Evolutionary conservation across 1,140 invertebrate species (phyloP), one percentile per base, ranked within the genome.

Genomic region (Phymorhynchus buccinoides): DNA sequence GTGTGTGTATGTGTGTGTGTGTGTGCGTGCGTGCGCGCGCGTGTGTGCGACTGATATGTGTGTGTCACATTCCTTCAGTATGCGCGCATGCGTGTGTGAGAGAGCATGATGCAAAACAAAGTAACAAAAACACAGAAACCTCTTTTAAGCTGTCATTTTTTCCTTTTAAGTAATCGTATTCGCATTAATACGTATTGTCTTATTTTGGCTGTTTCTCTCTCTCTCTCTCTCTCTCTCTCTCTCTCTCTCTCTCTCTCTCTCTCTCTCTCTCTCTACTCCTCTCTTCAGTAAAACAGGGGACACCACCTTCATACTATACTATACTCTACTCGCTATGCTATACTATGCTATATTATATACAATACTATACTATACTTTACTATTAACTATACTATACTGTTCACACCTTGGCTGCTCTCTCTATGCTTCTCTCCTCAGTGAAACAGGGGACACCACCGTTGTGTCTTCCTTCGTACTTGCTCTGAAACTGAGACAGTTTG

Each of bases 391-490:
- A n/a, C n/a, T n/a, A n/a, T 41, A 6, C 77, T 18, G 41, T 22
- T 41, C 73, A n/a, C 84, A 93, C 93, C 90, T 91, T 93, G 39
- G 90, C 89, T 37, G 91, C 92, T 79, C 92, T 86, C 85, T 93
- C 92, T 22, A 91, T 84, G 79, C 90, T 89, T 52, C 93, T 82
- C 86, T 93, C 93, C 77, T 93, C 90, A 30, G 92, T 90, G 87
- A 92, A 93, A 86, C 92, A 93, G 3, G 93, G 93, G 62, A 93
- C 90, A 18, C 93, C 93, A 22, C 91, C 91, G 88, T 93, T 93
- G 81, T 89, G 91, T 22, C 92, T 78, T 3, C 92, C 92, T 68
- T 91, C 90, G 84, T 93, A 93, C 86, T 92, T 93, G 87, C 91
- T 93, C 44, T 93, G 87, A 90, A 91, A 93, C 62, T 88, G 87